These are phyloP conservation scores for Pogona vitticeps DNA, from an alignment of 2,113 vertebrate species.

Conservation along the genomic window DNA sequence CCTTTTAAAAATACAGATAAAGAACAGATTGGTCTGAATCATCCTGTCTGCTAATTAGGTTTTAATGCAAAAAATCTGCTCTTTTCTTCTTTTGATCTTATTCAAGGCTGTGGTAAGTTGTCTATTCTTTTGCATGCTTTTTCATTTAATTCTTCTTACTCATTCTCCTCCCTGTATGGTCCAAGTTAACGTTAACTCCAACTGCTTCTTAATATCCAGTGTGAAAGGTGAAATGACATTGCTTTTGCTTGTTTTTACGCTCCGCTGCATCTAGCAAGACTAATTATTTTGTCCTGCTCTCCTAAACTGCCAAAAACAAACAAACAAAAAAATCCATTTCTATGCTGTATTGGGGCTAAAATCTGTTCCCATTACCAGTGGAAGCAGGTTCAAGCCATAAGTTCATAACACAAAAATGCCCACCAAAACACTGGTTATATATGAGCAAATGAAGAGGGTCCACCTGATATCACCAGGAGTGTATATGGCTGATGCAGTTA, in stretches of 20 bases:
- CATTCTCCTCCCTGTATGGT: constrained; percentile 49
- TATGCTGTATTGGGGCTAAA: constrained; percentile 17
- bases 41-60: constrained; percentile 65
- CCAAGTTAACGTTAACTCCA: constrained; percentile 71
- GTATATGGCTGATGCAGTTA: no score
- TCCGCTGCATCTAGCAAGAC: constrained; percentile 61
- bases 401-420: no score
- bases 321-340: constrained; percentile 53
- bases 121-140: constrained; percentile 76
- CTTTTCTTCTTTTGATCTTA: constrained; percentile 87
- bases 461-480: no score
- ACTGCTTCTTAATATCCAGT: constrained; percentile 37
- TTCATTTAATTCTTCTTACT: constrained; percentile 73
- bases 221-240: constrained; percentile 51
- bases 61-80: constrained; percentile 87
- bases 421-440: no score
- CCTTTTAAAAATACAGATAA: constrained; percentile 27
- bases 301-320: no score
- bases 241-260: constrained; percentile 45
- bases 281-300: constrained; percentile 67
- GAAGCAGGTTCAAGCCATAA: constrained; percentile 31
- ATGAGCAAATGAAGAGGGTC: no score
- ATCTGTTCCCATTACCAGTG: constrained; percentile 39
- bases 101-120: constrained; percentile 98
- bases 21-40: constrained; percentile 60